Evolutionary conservation across 1,140 invertebrate species (phyloP), one percentile per base, ranked within the genome.

Genomic region (Caenorhabditis inopinata): DNA sequence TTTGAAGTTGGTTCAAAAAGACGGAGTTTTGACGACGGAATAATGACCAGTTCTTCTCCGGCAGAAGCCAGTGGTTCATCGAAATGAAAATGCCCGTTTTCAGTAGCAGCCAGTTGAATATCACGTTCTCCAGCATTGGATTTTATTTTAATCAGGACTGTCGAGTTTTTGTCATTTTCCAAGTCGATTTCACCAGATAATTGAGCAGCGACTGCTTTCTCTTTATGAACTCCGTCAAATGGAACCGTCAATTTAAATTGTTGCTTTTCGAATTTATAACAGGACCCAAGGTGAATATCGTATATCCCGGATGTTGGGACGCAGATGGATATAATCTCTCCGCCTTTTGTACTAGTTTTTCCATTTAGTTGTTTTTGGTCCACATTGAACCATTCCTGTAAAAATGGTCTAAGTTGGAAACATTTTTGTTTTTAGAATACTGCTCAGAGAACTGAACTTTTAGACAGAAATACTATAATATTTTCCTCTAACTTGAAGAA

Each of bases 1-100:
- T 62, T 58, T 38, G 51, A 78, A 9, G 42, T 62, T 38, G 94
- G 94, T 75, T 89, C 91, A 85, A 96, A 95, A 23, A 96, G 89
- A 46, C 95, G 58, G 16, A 75, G 23, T 5, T 58, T 38, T 7
- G 78, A 79, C 1, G 62, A 53, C 38, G 78, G 78, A 12, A 79
- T 49, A n/a, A 79, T 1, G 0, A 68, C 7, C 16, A 79, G 14
- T 6, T 68, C 53, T 25, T 77, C 42, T 74, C 51, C 74, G n/a
- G 74, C 21, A 21, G 7, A 23, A 5, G 29, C 38, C 38, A 81
- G 29, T 25, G 80, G 75, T n/a, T 83, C 76, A 11, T 78, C 46
- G 35, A 83, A 83, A 16, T 49, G 16, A 74, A 83, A 83, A 4
- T 11, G 16, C 1, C 77, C 77, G 9, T 78, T 83, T 11, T 47